Conservation (phyloP, 2,797 vertebrate species). For the Octomys mimax region DNA sequence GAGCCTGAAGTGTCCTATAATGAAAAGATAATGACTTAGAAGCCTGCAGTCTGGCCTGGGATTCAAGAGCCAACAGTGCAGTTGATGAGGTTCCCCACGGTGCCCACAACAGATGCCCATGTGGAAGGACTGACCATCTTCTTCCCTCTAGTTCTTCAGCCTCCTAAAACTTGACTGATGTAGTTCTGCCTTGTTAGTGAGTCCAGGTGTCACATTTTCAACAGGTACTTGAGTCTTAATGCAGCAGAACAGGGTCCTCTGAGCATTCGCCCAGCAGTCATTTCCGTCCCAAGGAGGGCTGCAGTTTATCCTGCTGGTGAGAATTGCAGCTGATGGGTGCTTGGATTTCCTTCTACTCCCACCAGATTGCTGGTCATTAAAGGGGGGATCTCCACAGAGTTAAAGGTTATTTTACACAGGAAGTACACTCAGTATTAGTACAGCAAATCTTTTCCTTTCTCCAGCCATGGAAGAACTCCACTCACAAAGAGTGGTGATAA, state of each 20-base stretch:
- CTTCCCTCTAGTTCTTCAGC: background rate
- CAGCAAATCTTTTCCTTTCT: conserved; percentile 70
- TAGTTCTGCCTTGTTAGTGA: background rate
- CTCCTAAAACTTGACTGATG: background rate
- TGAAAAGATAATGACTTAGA: background rate
- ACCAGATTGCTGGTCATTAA: conserved; percentile 18
- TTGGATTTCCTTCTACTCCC: conserved; percentile 50
- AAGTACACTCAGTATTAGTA: conserved; percentile 73
- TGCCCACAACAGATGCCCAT: accelerated
- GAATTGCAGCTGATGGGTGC: background rate
- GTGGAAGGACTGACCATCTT: background rate
- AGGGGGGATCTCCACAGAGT: conserved; percentile 70
- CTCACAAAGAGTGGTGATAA: conserved; percentile 55
- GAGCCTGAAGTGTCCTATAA: background rate
- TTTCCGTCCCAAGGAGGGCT: background rate
- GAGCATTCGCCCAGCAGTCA: background rate
- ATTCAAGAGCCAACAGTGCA: background rate
- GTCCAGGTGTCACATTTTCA: conserved; percentile 41
- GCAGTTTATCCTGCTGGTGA: background rate
- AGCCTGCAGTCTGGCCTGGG: background rate
- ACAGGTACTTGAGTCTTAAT: background rate
- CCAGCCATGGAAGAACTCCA: conserved; percentile 35
- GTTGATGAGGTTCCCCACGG: background rate
- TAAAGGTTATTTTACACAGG: conserved; percentile 74
- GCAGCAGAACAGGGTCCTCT: background rate